Base-by-base conservation (phyloP, 1,140 invertebrate species). In the Pogonomyrmex californicus region DNA sequence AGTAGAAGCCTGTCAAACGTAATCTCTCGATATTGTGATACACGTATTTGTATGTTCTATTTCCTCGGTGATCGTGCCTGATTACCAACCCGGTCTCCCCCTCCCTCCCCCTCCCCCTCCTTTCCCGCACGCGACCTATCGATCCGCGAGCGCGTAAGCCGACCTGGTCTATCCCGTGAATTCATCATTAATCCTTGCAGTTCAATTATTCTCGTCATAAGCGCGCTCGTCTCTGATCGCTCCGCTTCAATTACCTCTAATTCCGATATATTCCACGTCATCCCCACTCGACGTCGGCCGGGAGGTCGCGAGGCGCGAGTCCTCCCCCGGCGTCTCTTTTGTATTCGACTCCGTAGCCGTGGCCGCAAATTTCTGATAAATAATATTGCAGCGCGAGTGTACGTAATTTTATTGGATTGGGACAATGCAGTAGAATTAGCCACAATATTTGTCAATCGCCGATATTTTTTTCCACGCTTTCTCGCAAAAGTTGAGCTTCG, bases 121-220 rank as follows among this genome's bases (percentile, higher is more conserved):
- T 12, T 49, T 51, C 66, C 17, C 23, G 30, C 65, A 58, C 60
- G 75, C 70, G 41, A 85, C n/a, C 75, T 65, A 76, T 83, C 68
- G 79, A 83, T 83, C 79, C 41, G 30, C 23, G 17, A 68, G 30
- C 54, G 54, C 41, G 68, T 54, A 41, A 75, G 68, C 68, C 49
- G 14, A 17, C 38, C 41, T 54, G 9, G 78, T 44, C 54, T 83
- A 49, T n/a, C n/a, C n/a, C 33, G 70, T 38, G 68, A 83, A 83
- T 83, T 83, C 54, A 83, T 83, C 79, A 62, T 75, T 83, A 83
- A 83, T 83, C 68, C 68, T 83, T 62, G 68, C 56, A 60, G 68
- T 73, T 58, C 44, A 54, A 83, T 83, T 83, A 75, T 83, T 60
- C 79, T 60, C 68, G 30, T 41, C 33, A 62, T 83, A 75, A 83